phyloP scores from a whole-genome alignment of 2,888 invertebrate genomes.

The Tigriopus californicus region DNA sequence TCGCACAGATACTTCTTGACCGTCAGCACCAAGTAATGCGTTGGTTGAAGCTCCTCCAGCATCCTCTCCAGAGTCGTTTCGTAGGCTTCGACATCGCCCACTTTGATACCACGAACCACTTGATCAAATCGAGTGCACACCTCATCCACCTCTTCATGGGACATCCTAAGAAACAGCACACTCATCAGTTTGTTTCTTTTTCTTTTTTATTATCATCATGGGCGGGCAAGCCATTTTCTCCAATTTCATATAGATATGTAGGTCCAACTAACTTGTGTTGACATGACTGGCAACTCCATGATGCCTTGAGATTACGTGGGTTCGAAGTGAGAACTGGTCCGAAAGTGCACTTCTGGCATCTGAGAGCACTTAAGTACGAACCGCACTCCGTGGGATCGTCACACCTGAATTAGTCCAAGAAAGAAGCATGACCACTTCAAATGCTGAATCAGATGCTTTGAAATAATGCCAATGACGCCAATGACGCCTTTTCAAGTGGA shows the following conservation, averaged over 20 bases:
- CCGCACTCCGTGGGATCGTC: not conserved
- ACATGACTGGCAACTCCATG: not conserved
- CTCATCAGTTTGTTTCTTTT: no score
- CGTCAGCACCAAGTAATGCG: not conserved
- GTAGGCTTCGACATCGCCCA: not conserved
- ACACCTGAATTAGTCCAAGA: not conserved
- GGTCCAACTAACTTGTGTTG: not conserved
- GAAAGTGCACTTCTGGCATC: not conserved
- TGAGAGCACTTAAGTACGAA: not conserved
- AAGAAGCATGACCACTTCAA: not conserved
- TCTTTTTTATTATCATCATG: no score
- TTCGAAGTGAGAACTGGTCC: not conserved
- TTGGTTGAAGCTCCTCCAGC: not conserved
- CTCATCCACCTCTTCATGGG: not conserved
- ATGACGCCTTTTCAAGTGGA: no score
- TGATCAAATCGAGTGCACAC: not conserved
- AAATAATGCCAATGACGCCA: no score
- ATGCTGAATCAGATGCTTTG: not conserved
- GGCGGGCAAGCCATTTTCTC: no score
- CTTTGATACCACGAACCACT: not conserved
- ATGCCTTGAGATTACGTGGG: not conserved
- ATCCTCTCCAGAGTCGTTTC: not conserved
- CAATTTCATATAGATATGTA: no score
- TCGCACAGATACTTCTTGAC: slow-evolving; percentile 1
- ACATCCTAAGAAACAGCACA: not conserved